Base-by-base conservation (phyloP, 2,797 vertebrate genomes). In the Cyclopterus lumpus region DNA sequence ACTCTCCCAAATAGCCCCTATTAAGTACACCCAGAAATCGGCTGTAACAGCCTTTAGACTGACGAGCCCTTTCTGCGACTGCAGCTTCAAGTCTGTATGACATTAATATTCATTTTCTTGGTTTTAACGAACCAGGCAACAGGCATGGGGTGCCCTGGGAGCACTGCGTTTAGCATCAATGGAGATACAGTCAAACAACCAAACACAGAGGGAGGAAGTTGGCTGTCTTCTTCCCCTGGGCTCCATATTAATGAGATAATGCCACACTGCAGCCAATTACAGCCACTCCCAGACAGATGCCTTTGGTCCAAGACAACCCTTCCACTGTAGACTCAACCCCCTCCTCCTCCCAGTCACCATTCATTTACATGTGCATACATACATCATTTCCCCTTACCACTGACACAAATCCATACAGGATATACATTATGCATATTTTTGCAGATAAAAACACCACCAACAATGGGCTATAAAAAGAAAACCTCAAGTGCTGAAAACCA, bases 231-330 rank as follows among this genome's bases (percentile, higher is more conserved):
- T 93, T 93, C 93, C 93, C 93, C 84, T 91, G 93, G 93, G 93
- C 90, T 92, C 89, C 91, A 93, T 94, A 94, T 92, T 95, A 95
- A 95, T 94, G 93, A 94, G 92, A 90, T 84, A 86, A 82, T 15
- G 77, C 86, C 91, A 93, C 91, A 91, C 86, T 89, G 88, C 86
- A 93, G 92, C 91, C 94, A 95, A 95, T 95, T 95, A 94, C 89
- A 93, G 90, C 91, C 92, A 93, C 89, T 91, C 88, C 85, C 89
- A 93, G 91, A 93, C 92, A 92, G 87, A 95, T 92, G 92, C 91
- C 92, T 94, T 93, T 89, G 74, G 93, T 94, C 86, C 80, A 87
- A 88, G 87, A 89, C 86, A 92, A 90, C 90, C n/a, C 85, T 88
- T 84, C 79, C 73, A 81, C 81, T 53, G 36, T 78, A 83, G 78